Base-by-base conservation (phyloP, 1,140 invertebrate genomes). In the Ladona fulva region DNA sequence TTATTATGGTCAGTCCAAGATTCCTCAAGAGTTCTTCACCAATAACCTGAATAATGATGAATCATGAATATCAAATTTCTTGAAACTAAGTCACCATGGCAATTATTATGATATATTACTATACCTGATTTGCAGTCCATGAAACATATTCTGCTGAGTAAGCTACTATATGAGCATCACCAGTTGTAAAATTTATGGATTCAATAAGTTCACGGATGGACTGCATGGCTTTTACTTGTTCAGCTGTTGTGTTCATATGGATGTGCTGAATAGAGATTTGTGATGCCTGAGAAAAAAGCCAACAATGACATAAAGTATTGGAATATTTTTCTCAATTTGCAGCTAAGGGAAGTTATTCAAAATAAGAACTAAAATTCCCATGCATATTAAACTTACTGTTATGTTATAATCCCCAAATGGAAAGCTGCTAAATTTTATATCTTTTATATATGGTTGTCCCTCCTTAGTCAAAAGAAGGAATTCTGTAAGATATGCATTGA, bases 21-120 rank as follows among this genome's bases (percentile, higher is more conserved):
- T 90, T 90, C 42, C 88, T 83, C 66, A 86, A 85, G 73, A 90
- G 81, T 82, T 90, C 89, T 74, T 84, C 83, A 5, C 85, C 85
- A n/a, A 89, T 87, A 16, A 89, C 83, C 87, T 89, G 80, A 8
- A 84, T 79, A 16, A 42, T 42, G 42, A 78, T 42, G 19, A 42
- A 44, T 44, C 19, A 81, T 66, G 12, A 6, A 19, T 66, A 22
- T 66, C 16, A 19, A 22, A 16, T 6, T 66, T 22, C 3, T 66
- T n/a, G n/a, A n/a, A n/a, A n/a, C n/a, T n/a, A n/a, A n/a, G 14
- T 22, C 52, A 19, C n/a, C 52, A 66, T 12, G 12, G n/a, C 14
- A 66, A 78, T 77, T 44, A n/a, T n/a, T n/a, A n/a, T 37, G 79
- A 74, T 24, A n/a, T n/a, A n/a, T n/a, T 25, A 5, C n/a, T 25